Percentiles rank a stretch among this genome's conserved stretches.
Evolutionary conservation across 2,113 vertebrate species (phyloP).

Genomic region (Chrysemys picta): DNA sequence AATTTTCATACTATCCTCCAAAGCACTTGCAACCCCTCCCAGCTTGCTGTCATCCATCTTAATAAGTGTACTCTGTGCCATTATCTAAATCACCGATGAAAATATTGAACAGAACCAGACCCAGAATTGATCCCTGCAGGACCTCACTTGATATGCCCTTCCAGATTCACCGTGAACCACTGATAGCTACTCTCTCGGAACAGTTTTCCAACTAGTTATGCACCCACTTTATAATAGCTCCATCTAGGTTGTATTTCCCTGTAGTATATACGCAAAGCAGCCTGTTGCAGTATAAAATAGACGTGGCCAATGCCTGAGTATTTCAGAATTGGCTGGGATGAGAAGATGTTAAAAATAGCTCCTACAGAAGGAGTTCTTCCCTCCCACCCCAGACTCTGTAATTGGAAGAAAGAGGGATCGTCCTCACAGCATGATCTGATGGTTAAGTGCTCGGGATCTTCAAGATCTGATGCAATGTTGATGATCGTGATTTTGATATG

Average conservation of each 20-base stretch:
- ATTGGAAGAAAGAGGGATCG: background rate
- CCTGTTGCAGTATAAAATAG: background rate
- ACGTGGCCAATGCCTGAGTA: background rate
- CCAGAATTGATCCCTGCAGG: too few species aligned
- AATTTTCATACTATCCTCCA: too few species aligned
- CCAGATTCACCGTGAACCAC: too few species aligned
- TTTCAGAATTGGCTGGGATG: background rate
- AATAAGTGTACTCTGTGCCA: too few species aligned
- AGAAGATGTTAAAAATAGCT: background rate
- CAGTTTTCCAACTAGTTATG: too few species aligned
- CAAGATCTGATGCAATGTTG: background rate
- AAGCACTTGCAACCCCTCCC: too few species aligned
- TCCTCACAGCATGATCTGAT: background rate
- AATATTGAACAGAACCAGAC: too few species aligned
- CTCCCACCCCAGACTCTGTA: background rate
- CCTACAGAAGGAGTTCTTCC: background rate
- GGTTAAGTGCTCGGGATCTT: background rate
- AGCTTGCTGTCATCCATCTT: too few species aligned
- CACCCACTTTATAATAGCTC: too few species aligned
- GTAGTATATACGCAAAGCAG: background rate
- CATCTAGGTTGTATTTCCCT: background rate
- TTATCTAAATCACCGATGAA: too few species aligned
- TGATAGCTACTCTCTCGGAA: too few species aligned
- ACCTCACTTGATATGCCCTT: too few species aligned
- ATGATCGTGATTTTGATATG: conserved; percentile 10